Conservation (phyloP, 2,113 vertebrate genomes). For the Scatophagus argus region DNA sequence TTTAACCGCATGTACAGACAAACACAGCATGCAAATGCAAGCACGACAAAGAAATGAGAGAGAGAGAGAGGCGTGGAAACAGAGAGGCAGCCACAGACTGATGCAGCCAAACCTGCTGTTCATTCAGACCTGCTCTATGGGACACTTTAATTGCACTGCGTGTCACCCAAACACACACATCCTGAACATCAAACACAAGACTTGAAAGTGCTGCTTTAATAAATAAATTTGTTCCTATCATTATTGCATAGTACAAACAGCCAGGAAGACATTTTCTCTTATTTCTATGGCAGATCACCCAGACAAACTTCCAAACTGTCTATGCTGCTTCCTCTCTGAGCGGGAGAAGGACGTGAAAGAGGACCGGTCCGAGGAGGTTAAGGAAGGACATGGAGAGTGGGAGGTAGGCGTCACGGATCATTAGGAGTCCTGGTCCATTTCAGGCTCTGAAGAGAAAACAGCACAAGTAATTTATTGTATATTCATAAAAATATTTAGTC, state of each 20-base stretch:
- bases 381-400: not conserved
- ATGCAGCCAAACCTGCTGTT: conserved; percentile 48
- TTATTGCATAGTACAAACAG: conserved; percentile 23
- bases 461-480: conserved; percentile 7
- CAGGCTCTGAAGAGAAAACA: conserved; percentile 36
- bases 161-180: not conserved
- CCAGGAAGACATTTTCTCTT: not conserved
- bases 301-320: not conserved
- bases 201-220: conserved; percentile 21
- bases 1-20: not conserved
- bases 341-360: not conserved
- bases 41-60: not conserved
- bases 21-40: conserved; percentile 1
- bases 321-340: not conserved
- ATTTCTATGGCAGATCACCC: not conserved
- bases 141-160: not conserved
- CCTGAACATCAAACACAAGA: not conserved
- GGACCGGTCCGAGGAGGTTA: not conserved
- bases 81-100: not conserved
- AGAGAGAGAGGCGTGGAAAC: not conserved
- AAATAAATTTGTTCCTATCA: not conserved
- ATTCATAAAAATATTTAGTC: not conserved
- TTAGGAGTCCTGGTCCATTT: conserved; percentile 44
- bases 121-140: not conserved
- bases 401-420: conserved; percentile 18